Percentiles rank a stretch among this genome's conserved stretches.
Evolutionary conservation across 1,140 invertebrate species (phyloP).

Genomic region (Dendrolimus punctatus): DNA sequence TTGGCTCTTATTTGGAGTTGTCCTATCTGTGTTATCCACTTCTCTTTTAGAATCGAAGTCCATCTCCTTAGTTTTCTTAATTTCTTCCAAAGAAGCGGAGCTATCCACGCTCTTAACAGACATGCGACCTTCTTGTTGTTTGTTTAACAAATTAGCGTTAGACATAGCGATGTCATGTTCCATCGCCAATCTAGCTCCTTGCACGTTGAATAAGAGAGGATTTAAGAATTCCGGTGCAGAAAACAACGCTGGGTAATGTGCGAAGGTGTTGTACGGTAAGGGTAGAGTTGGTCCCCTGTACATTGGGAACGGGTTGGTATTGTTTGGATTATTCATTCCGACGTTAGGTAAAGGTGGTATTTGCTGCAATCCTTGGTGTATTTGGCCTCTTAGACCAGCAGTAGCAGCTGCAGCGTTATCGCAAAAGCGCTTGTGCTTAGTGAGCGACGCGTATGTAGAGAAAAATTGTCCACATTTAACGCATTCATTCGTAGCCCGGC

Average conservation of each 20-base stretch:
- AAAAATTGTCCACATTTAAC: constrained; percentile 94
- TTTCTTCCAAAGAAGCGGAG: constrained; percentile 46
- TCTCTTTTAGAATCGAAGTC: constrained; percentile 43
- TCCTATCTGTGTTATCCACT: constrained; percentile 37
- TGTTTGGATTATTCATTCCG: constrained; percentile 68
- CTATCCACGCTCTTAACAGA: constrained; percentile 63
- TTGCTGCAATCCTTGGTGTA: constrained; percentile 66
- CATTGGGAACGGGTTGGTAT: constrained; percentile 78
- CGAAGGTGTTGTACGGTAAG: constrained; percentile 75
- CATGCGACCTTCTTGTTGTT: constrained; percentile 55
- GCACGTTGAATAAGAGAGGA: constrained; percentile 71
- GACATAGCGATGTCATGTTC: constrained; percentile 56
- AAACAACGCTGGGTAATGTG: constrained; percentile 75
- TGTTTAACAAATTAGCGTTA: constrained; percentile 47
- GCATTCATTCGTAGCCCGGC: constrained; percentile 91
- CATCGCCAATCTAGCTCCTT: constrained; percentile 58
- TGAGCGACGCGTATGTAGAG: constrained; percentile 87
- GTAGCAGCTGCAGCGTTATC: constrained; percentile 74
- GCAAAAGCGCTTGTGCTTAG: constrained; percentile 90
- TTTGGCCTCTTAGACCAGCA: constrained; percentile 59
- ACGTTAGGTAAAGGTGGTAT: constrained; percentile 64
- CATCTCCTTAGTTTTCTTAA: constrained; percentile 44
- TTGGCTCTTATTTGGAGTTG: constrained; percentile 59
- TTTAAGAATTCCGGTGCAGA: constrained; percentile 71
- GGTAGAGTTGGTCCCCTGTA: constrained; percentile 74